Evolutionary conservation across 2,888 invertebrate species (phyloP).

Genomic region (Ophion slaviceki): DNA sequence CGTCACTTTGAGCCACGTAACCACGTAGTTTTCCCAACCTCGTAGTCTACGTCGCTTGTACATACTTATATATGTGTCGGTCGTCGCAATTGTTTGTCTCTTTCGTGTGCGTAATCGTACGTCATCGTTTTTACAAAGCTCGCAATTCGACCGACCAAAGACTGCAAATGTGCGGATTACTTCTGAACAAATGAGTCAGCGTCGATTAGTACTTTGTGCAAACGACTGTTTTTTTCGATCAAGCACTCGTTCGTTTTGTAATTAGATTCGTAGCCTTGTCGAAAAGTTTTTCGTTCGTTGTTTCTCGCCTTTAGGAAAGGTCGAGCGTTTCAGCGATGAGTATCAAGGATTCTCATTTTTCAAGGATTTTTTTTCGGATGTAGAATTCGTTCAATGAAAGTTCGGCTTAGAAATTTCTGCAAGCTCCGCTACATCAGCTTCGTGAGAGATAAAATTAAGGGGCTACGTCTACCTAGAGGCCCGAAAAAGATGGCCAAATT

Average conservation of each 20-base stretch:
- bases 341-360: no score
- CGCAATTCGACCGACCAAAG: not conserved
- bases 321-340: not conserved
- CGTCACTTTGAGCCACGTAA: conserved; percentile 49
- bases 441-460: not conserved
- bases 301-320: not conserved
- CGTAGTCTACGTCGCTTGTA: conserved; percentile 23
- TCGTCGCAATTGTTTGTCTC: not conserved
- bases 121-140: not conserved
- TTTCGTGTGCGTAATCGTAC: not conserved
- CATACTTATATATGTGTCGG: not conserved
- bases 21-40: conserved; percentile 51
- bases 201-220: not conserved
- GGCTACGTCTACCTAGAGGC: not conserved
- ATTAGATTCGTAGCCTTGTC: not conserved
- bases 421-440: not conserved
- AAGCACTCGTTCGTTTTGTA: not conserved
- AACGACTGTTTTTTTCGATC: not conserved
- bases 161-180: not conserved
- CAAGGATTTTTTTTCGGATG: not conserved
- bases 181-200: not conserved
- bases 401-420: not conserved
- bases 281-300: not conserved
- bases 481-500: not conserved
- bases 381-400: not conserved